Evolutionary conservation across 2,888 invertebrate genomes (phyloP).

Genomic region (Alsophila aescularia): DNA sequence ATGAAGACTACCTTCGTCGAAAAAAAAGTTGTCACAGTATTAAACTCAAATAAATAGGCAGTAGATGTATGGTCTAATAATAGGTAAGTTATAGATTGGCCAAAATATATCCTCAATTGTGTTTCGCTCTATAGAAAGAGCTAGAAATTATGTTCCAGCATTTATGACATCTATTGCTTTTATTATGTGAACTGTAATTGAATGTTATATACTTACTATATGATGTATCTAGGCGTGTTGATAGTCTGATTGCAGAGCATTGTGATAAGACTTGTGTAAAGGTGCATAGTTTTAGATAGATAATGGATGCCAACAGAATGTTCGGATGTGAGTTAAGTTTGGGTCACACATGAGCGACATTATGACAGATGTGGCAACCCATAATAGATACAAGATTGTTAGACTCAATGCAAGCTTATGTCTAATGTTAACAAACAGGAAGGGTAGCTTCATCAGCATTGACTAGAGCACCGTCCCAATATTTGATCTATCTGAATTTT

Average conservation of each 20-base stretch:
- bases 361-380: too few species aligned
- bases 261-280: conserved; percentile 30
- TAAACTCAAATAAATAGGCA: conserved; percentile 41
- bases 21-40: too few species aligned
- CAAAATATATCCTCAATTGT: conserved; percentile 2
- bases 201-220: conserved; percentile 37
- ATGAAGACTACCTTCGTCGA: too few species aligned
- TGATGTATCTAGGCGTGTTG: conserved; percentile 20
- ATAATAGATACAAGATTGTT: too few species aligned
- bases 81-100: conserved; percentile 31
- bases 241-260: conserved; percentile 36
- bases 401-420: too few species aligned
- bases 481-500: too few species aligned
- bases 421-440: too few species aligned
- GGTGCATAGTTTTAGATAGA: conserved; percentile 35
- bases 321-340: not conserved
- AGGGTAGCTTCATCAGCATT: too few species aligned
- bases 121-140: conserved; percentile 2
- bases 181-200: conserved; percentile 20
- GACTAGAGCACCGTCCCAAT: too few species aligned
- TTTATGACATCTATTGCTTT: conserved; percentile 26
- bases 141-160: conserved; percentile 14
- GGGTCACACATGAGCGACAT: not conserved
- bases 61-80: conserved; percentile 39
- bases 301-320: conserved; percentile 34